Percentiles rank a stretch among this genome's conserved stretches.
These are phyloP conservation scores for Oryzias curvinotus DNA, from an alignment of 2,113 vertebrate species.

Conservation along the genomic window DNA sequence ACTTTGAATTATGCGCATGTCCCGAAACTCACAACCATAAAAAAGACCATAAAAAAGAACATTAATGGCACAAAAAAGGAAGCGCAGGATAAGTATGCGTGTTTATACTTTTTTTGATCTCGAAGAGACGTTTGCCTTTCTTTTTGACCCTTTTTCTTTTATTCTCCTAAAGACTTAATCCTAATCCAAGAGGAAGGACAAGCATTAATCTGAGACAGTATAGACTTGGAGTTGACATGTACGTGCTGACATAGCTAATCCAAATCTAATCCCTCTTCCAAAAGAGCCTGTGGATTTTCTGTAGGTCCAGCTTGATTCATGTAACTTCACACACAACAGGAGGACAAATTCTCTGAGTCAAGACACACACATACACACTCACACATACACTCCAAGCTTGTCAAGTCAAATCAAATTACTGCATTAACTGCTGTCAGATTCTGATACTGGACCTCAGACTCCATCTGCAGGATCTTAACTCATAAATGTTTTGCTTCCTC, in stretches of 20 bases:
- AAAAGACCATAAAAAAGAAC: no score
- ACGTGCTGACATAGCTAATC: slow-evolving; percentile 80
- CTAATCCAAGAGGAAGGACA: slow-evolving; percentile 64
- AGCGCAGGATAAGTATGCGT: background rate
- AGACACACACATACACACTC: background rate
- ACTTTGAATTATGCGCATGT: no score
- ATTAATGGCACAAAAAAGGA: background rate
- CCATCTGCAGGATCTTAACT: background rate
- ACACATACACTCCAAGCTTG: slow-evolving; percentile 8
- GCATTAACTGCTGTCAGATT: slow-evolving; percentile 28
- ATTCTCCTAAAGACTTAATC: slow-evolving; percentile 57
- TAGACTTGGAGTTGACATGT: slow-evolving; percentile 65
- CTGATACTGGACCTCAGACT: slow-evolving; percentile 6
- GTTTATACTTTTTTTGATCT: slow-evolving; percentile 14
- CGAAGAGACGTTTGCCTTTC: slow-evolving; percentile 48
- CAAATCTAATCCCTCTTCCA: slow-evolving; percentile 69
- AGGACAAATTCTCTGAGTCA: slow-evolving; percentile 6
- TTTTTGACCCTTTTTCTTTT: slow-evolving; percentile 48
- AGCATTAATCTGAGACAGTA: slow-evolving; percentile 64
- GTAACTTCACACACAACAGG: slow-evolving; percentile 31
- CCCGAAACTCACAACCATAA: no score
- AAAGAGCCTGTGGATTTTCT: slow-evolving; percentile 43
- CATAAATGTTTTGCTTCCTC: slow-evolving; percentile 6
- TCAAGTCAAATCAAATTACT: slow-evolving; percentile 31
- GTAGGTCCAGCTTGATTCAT: slow-evolving; percentile 25